Conservation (phyloP, 2,113 vertebrate genomes). For the Sorex fumeus region DNA sequence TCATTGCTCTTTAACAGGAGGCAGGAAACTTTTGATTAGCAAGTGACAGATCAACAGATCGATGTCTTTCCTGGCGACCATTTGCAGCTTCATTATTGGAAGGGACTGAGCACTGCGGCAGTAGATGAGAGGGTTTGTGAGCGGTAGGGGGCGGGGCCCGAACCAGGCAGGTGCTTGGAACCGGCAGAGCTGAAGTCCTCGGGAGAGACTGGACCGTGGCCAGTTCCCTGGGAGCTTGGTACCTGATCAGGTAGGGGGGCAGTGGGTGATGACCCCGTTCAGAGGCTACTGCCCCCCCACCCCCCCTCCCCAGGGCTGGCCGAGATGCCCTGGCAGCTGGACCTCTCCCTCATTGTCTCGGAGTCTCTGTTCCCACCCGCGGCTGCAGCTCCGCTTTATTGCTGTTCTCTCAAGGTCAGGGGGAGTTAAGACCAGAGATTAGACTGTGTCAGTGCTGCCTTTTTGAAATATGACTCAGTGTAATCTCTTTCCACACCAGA, state of each 20-base stretch:
- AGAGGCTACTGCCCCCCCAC: not conserved
- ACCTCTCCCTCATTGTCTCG: not conserved
- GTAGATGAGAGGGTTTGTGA: not conserved
- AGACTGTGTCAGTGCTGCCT: slow-evolving; percentile 79
- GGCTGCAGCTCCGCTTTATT: not conserved
- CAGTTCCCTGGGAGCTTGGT: not conserved
- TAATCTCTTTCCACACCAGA: slow-evolving; percentile 85
- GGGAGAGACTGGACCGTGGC: not conserved
- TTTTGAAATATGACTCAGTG: slow-evolving; percentile 84
- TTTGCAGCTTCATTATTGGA: slow-evolving; percentile 81
- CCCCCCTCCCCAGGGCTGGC: not conserved
- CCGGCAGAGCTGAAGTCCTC: not conserved
- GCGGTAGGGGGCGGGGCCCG: not conserved
- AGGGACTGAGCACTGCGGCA: not conserved
- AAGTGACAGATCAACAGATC: slow-evolving; percentile 87
- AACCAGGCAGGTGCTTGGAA: not conserved
- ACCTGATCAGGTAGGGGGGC: not conserved
- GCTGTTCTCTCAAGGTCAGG: slow-evolving; percentile 80
- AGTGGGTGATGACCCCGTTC: not conserved
- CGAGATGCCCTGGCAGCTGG: not conserved
- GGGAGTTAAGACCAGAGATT: slow-evolving; percentile 84
- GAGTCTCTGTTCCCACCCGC: slow-evolving; percentile 41
- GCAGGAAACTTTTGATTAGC: slow-evolving; percentile 89
- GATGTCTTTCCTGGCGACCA: slow-evolving; percentile 85
- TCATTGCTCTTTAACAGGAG: slow-evolving; percentile 86